A percentile compares a stretch with the other conserved stretches of the same genome.
phyloP scores from a whole-genome alignment of 2,797 vertebrate species.

The Melanotaenia trifasciata region DNA sequence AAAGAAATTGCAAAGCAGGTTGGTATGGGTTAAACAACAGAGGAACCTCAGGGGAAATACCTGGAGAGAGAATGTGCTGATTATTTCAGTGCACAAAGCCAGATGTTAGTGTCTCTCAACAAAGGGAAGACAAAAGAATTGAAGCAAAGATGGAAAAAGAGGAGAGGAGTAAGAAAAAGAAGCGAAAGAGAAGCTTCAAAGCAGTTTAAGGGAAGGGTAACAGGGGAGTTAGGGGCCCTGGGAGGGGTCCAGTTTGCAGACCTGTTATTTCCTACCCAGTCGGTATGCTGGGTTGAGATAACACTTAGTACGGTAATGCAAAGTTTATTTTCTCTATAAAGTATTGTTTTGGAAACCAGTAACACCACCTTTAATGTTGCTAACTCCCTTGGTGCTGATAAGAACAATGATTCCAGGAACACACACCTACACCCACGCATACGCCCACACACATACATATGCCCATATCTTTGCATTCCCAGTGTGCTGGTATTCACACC shows the following conservation, averaged over 20 bases:
- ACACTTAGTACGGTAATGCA: constrained; percentile 38
- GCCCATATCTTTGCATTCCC: constrained; percentile 13
- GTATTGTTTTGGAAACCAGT: constrained; percentile 76
- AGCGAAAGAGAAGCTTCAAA: neutral
- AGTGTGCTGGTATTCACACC: constrained; percentile 15
- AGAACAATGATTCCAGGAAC: constrained; percentile 36
- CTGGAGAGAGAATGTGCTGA: constrained; percentile 5
- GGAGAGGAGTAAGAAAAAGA: neutral
- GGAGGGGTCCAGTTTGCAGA: constrained; percentile 43
- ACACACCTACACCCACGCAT: constrained; percentile 5
- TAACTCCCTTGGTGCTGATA: constrained; percentile 54
- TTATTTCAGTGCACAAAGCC: neutral
- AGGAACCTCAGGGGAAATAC: constrained; percentile 23
- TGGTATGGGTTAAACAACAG: constrained; percentile 14
- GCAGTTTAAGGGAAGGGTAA: constrained; percentile 22
- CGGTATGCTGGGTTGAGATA: constrained; percentile 24
- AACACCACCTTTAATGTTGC: constrained; percentile 67
- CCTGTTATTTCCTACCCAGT: constrained; percentile 77
- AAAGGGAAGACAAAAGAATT: constrained; percentile 2
- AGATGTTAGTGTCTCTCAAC: constrained; percentile 5
- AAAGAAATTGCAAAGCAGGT: constrained; percentile 5
- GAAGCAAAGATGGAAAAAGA: neutral
- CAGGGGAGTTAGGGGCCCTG: constrained; percentile 20
- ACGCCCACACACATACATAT: constrained; percentile 3
- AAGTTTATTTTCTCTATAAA: constrained; percentile 63